Evolutionary conservation across 2,797 vertebrate genomes (phyloP), one percentile per base, ranked within the genome.

Genomic region (Thalassophryne amazonica): DNA sequence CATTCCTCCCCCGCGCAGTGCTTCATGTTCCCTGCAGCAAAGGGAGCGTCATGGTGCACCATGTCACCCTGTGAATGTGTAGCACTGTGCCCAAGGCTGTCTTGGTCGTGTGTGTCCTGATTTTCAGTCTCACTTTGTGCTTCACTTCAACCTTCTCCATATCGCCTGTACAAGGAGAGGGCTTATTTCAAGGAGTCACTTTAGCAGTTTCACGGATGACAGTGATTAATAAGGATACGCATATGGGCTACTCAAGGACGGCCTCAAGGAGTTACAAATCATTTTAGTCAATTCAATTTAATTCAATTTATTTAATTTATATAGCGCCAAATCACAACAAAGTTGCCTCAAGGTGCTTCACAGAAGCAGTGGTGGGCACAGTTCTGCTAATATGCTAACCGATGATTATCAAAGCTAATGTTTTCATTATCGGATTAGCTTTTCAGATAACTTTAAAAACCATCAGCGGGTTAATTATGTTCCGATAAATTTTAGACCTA

Each of bases 21-120:
- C 77, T 74, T 74, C 15, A 51, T 70, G 73, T 81, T 84, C 76
- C 69, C 81, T 37, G 35, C 28, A 27, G 86, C 78, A 68, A 73
- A 81, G 71, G 62, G 72, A 76, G 83, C 76, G 81, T 86, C 78
- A 81, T 72, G 60, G 82, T 84, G 78, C 68, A 78, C 83, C 73
- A 76, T 85, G 81, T 85, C 82, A 85, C 79, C 83, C 84, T 85
- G 76, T 79, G 74, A 87, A 76, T 84, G 76, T 80, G 81, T 79
- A 84, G 80, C 52, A 37, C 49, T 34, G 28, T 67, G 62, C 80
- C 75, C 33, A 52, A 46, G 69, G 84, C 76, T 54, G 61, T 57
- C 64, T 66, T 83, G 74, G 70, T 79, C 78, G 79, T 22, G 69
- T 32, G 52, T 79, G 77, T 84, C 83, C 84, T 80, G 73, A 42